A percentile compares a stretch with the other conserved stretches of the same genome.
Evolutionary conservation across 1,140 invertebrate genomes (phyloP).

Genomic region (silkworm (Bombyx mori)): DNA sequence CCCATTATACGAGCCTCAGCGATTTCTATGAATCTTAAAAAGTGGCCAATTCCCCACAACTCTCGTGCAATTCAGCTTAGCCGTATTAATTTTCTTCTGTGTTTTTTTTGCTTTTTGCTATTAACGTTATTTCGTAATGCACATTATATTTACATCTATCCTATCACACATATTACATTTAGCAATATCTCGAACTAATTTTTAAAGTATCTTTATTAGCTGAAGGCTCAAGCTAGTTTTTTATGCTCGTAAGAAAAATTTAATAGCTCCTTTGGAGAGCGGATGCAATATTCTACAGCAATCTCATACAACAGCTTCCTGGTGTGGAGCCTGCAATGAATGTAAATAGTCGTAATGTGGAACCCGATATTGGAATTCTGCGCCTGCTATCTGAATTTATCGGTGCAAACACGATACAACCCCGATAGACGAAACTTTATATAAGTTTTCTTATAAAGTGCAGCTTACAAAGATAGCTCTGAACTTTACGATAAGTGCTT

Average conservation of each 20-base stretch:
- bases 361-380: conserved; percentile 18
- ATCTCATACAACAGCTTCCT: conserved; percentile 5
- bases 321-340: conserved; percentile 10
- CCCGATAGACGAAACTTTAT: background rate
- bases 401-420: conserved; percentile 8
- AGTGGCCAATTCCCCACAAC: too few relatives aligned
- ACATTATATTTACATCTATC: too few relatives aligned
- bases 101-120: too few relatives aligned
- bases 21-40: too few relatives aligned
- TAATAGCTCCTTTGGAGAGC: background rate
- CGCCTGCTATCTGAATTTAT: conserved; percentile 21
- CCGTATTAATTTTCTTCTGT: too few relatives aligned
- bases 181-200: too few relatives aligned
- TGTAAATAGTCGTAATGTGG: conserved; percentile 17
- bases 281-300: background rate
- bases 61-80: too few relatives aligned
- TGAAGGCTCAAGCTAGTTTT: too few relatives aligned
- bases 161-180: too few relatives aligned
- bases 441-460: background rate
- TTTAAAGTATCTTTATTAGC: too few relatives aligned
- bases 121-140: too few relatives aligned
- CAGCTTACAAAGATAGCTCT: conserved; percentile 5
- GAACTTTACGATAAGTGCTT: conserved; percentile 7
- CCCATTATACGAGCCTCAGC: too few relatives aligned
- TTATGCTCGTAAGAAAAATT: background rate